Conservation (phyloP, 1,140 invertebrate species). For the Drosophila lini region DNA sequence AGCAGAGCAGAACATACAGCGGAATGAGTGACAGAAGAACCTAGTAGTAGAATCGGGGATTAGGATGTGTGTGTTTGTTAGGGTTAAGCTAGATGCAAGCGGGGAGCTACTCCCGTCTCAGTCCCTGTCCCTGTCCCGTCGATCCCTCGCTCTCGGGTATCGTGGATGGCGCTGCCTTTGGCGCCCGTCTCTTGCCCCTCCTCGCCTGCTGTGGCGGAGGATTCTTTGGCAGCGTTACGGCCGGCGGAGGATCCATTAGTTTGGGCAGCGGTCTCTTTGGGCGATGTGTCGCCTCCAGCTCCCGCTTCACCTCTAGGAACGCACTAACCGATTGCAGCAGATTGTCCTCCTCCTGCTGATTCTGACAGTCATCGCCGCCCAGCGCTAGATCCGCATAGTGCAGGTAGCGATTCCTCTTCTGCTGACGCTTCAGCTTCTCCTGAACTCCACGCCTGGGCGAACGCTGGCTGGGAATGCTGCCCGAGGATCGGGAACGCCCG, state of each 20-base stretch:
- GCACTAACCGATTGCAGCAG: conserved; percentile 75
- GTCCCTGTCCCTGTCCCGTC: conserved; percentile 32
- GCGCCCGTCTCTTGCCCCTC: conserved; percentile 54
- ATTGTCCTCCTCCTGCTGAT: conserved; percentile 67
- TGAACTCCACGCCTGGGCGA: conserved; percentile 39
- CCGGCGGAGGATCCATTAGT: conserved; percentile 15
- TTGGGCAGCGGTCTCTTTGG: conserved; percentile 44
- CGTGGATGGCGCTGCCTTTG: conserved; percentile 64
- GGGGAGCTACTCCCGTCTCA: conserved; percentile 45
- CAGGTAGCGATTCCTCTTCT: conserved; percentile 63
- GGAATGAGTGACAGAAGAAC: conserved; percentile 33
- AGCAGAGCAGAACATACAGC: conserved; percentile 54
- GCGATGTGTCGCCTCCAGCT: conserved; percentile 54
- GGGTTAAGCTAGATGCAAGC: conserved; percentile 34
- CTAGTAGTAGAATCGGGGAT: background rate
- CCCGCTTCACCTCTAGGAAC: conserved; percentile 77
- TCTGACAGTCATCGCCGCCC: conserved; percentile 58
- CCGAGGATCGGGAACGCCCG: conserved; percentile 55
- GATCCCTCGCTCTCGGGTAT: conserved; percentile 69
- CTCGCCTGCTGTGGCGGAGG: conserved; percentile 11
- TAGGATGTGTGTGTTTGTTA: background rate
- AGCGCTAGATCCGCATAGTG: conserved; percentile 75
- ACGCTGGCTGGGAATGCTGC: conserved; percentile 43
- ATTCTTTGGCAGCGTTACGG: background rate
- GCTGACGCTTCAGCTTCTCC: conserved; percentile 40